Evolutionary conservation across 1,140 invertebrate species (phyloP).

Genomic region (Akabosia matsudoensis): DNA sequence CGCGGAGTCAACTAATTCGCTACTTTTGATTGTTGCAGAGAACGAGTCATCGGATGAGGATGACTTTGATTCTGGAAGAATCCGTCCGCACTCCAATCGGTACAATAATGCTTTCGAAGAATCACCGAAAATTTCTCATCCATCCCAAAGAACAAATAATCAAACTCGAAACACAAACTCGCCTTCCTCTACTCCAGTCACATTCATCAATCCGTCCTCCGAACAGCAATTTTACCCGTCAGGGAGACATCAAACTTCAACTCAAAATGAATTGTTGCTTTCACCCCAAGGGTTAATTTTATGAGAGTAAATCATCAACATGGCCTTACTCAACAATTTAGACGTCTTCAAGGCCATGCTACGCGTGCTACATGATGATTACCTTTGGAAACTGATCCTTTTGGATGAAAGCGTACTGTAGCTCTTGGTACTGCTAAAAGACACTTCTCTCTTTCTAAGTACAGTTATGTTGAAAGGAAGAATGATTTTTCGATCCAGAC

Average conservation of each 20-base stretch:
- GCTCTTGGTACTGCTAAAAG: no score
- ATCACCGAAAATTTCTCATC: not conserved
- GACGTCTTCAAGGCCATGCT: no score
- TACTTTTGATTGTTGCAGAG: conserved; percentile 10
- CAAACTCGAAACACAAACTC: not conserved
- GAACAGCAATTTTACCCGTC: not conserved
- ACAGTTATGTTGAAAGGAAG: no score
- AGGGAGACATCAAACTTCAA: not conserved
- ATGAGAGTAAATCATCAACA: not conserved
- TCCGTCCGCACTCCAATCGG: conserved; percentile 31
- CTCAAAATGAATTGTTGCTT: conserved; percentile 12
- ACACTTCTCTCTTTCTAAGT: no score
- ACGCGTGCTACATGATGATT: no score
- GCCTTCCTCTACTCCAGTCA: conserved; percentile 9
- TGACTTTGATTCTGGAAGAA: conserved; percentile 35
- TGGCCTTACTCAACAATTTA: no score
- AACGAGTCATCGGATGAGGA: conserved; percentile 44
- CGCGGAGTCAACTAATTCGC: not conserved
- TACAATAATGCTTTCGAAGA: conserved; percentile 19
- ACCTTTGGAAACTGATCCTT: no score
- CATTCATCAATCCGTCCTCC: not conserved
- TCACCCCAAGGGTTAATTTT: conserved; percentile 15
- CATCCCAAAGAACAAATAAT: conserved; percentile 2
- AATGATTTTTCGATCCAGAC: no score
- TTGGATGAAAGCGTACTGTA: no score